These are phyloP conservation scores for Falco rusticolus DNA, from an alignment of 2,797 vertebrate genomes.

Conservation along the genomic window DNA sequence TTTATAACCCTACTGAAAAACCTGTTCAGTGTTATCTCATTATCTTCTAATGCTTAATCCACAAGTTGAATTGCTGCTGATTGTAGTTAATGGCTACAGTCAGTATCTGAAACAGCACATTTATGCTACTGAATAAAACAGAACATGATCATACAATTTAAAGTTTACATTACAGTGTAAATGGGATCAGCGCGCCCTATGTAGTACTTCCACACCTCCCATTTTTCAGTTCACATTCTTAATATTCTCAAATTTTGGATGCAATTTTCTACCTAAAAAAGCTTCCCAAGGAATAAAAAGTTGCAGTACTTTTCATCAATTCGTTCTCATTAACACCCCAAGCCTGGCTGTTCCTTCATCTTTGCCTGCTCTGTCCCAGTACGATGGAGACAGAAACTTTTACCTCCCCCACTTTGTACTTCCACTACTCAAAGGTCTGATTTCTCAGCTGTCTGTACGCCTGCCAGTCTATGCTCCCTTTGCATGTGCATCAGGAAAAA, in stretches of 20 bases:
- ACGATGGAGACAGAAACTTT: not conserved
- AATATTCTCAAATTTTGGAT: not conserved
- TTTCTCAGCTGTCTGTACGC: not conserved
- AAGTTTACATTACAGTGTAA: not conserved
- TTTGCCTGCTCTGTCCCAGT: not conserved
- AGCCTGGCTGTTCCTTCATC: not conserved
- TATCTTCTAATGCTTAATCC: not conserved
- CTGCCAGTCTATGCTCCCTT: not conserved
- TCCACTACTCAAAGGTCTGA: not conserved
- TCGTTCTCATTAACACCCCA: not conserved
- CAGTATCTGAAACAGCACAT: not conserved
- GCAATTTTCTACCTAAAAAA: not conserved
- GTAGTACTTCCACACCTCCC: not conserved
- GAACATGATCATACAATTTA: not conserved
- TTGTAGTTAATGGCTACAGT: not conserved
- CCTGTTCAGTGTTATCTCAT: not conserved
- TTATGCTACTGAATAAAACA: not conserved
- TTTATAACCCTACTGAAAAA: not conserved
- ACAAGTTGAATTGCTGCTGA: not conserved
- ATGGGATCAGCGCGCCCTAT: not conserved
- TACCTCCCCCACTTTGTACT: not conserved
- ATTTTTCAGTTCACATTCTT: not conserved
- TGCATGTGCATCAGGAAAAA: not conserved
- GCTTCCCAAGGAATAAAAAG: not conserved
- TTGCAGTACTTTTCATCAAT: not conserved